Evolutionary conservation across 2,797 vertebrate genomes (phyloP).

Genomic region (Bradypus variegatus): DNA sequence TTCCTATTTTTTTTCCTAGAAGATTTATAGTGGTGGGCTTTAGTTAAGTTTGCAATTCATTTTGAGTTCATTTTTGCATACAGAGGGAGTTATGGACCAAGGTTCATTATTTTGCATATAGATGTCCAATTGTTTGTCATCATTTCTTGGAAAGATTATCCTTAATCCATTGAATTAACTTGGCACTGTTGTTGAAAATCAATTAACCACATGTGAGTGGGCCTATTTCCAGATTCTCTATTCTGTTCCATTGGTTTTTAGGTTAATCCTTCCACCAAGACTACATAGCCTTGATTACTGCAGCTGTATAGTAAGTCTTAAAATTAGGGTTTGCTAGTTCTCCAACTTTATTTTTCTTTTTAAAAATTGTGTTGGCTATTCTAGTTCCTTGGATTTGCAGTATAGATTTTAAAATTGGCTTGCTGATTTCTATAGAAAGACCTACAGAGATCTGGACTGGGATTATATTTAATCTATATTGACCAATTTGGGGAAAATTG

Average conservation of each 20-base stretch:
- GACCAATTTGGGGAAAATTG: not conserved
- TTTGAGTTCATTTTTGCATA: conserved; percentile 19
- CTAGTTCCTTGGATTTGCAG: not conserved
- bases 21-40: not conserved
- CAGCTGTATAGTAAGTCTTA: not conserved
- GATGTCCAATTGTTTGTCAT: not conserved
- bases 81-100: not conserved
- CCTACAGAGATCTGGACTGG: not conserved
- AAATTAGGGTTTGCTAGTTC: not conserved
- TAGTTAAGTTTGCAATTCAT: not conserved
- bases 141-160: not conserved
- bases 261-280: not conserved
- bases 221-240: not conserved
- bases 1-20: not conserved
- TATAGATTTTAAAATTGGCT: not conserved
- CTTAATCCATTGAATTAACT: not conserved
- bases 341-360: not conserved
- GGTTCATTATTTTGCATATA: not conserved
- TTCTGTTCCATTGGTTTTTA: not conserved
- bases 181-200: not conserved
- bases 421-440: not conserved
- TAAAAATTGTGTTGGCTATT: not conserved
- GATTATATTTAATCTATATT: not conserved
- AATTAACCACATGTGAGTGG: not conserved
- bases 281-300: not conserved